Percentiles rank a stretch among this genome's conserved stretches.
Evolutionary conservation across 2,797 vertebrate genomes (phyloP).

Genomic region (Chromis chromis): DNA sequence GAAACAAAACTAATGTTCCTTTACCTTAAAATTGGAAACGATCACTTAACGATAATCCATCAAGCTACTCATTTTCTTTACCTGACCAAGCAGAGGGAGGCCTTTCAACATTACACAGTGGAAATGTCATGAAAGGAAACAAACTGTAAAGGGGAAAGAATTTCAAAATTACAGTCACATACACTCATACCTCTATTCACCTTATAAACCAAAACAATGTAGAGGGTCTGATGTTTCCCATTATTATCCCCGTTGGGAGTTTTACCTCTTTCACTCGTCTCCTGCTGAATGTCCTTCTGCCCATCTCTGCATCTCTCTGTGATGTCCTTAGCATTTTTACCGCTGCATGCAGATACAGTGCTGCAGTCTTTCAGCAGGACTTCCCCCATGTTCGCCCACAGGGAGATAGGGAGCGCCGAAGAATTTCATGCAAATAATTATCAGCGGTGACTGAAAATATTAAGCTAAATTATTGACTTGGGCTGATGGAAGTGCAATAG

Average conservation of each 20-base stretch:
- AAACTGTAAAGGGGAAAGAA: background rate
- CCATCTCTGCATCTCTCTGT: conserved; percentile 13
- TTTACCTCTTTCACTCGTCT: conserved; percentile 16
- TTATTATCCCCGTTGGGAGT: conserved; percentile 3
- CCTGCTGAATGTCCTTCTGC: conserved; percentile 18
- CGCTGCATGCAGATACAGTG: conserved; percentile 52
- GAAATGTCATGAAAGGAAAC: background rate
- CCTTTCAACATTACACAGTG: background rate
- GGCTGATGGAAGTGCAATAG: conserved; percentile 11
- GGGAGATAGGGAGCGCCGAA: conserved; percentile 9
- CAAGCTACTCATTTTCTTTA: background rate
- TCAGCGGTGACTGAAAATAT: conserved; percentile 28
- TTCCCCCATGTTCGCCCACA: background rate
- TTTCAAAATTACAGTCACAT: background rate
- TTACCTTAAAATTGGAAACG: background rate
- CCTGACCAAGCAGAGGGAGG: background rate
- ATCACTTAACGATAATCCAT: background rate
- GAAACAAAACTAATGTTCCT: background rate
- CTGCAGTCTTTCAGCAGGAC: conserved; percentile 41
- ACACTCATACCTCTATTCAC: background rate
- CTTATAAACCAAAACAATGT: background rate
- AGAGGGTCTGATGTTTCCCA: background rate
- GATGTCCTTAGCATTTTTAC: conserved; percentile 42
- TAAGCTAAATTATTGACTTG: conserved; percentile 17
- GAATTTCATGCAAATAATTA: conserved; percentile 38